Evolutionary conservation across 2,113 vertebrate species (phyloP), one percentile per base, ranked within the genome.

Genomic region (Sclerurus mexicanus): DNA sequence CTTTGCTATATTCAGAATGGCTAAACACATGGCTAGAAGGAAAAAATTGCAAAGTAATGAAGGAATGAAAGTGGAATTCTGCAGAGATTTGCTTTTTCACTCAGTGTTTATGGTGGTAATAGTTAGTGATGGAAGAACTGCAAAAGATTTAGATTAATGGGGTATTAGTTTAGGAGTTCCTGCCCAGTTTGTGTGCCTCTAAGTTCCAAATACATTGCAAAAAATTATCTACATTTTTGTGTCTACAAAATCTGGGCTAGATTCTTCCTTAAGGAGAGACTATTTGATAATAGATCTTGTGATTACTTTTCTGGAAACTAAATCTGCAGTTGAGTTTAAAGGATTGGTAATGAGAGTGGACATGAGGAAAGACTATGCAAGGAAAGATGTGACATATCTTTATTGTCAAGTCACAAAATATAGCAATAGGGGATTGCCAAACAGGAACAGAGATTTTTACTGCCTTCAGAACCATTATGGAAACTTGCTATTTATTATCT

Each of bases 121-220:
- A 71, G 52, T 59, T 73, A 80, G 64, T 76, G 95, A 93, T 83
- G 55, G 89, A 96, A 96, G 72, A 90, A 86, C 64, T 90, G 56
- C 39, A 88, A 80, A 83, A 44, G 47, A 67, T 37, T 74, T 83
- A 74, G 63, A 95, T 96, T 85, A 94, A 97, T 96, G 68, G 42
- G n/a, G 85, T 93, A 95, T 74, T 73, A 94, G 72, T 88, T 97
- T 90, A 59, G 87, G 82, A 93, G 19, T 60, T 94, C 44, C 46
- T 96, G 87, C 71, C 87, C 72, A 83, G 85, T 87, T 95, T 87
- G 91, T 67, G 85, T 89, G 58, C 49, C 66, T 87, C 35, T 6
- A 67, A 30, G 33, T 86, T 94, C 58, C 85, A 87, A 91, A 85
- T 63, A 27, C 58, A 47, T 76, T 91, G 62, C 62, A 87, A 91